phyloP scores from a whole-genome alignment of 2,797 vertebrate genomes.

The Channa striata region DNA sequence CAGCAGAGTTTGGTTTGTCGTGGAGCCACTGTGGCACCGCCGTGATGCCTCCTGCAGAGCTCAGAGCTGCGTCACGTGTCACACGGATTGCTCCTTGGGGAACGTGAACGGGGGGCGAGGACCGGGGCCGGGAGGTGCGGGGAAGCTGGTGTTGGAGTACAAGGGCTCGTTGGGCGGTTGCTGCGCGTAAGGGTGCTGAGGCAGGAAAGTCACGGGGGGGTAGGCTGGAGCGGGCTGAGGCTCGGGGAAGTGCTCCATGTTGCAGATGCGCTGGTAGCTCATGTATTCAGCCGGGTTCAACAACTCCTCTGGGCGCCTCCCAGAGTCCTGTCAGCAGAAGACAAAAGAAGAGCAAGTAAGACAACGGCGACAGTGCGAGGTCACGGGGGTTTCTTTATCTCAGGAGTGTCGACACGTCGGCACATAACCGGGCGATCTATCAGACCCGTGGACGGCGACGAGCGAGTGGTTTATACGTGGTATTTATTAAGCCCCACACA shows the following conservation, averaged over 20 bases:
- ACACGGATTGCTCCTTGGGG: conserved; percentile 90
- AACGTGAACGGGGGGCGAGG: conserved; percentile 84
- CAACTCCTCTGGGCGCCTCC: conserved; percentile 86
- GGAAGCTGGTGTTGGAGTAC: conserved; percentile 83
- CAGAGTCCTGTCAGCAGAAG: conserved; percentile 85
- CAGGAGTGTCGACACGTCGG: conserved; percentile 18
- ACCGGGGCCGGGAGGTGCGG: conserved; percentile 78
- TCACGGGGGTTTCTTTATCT: conserved; percentile 24
- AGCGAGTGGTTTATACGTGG: too few relatives aligned
- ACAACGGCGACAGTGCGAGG: conserved; percentile 41
- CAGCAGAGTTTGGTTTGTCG: conserved; percentile 54
- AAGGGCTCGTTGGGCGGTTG: conserved; percentile 77
- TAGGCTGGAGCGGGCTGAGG: conserved; percentile 78
- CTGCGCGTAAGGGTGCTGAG: conserved; percentile 85
- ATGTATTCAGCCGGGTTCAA: conserved; percentile 87
- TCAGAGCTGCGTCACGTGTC: conserved; percentile 39
- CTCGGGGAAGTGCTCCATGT: conserved; percentile 82
- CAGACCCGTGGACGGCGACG: neutral
- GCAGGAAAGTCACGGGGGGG: conserved; percentile 83
- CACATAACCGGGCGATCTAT: conserved; percentile 6
- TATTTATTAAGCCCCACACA: too few relatives aligned
- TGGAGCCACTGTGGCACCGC: conserved; percentile 39
- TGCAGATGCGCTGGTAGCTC: conserved; percentile 83
- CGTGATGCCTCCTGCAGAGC: conserved; percentile 40
- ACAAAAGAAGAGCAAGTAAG: conserved; percentile 56